Evolutionary conservation across 2,797 vertebrate species (phyloP), one percentile per base, ranked within the genome.

Genomic region (Anas acuta): DNA sequence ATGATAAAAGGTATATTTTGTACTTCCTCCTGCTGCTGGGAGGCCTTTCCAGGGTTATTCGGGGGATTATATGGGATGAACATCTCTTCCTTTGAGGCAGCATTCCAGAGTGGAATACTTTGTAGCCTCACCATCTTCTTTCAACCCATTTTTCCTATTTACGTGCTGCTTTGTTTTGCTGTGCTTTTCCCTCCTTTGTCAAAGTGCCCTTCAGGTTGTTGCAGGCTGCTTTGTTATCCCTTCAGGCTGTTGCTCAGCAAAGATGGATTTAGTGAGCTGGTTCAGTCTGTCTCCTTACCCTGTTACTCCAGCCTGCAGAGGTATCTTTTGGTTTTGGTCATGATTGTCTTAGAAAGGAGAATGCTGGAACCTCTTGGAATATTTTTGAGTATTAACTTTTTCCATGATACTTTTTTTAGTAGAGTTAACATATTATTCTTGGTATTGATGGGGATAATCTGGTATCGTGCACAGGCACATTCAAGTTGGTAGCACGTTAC

Each of bases 161-260:
- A 45, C 1, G 0, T 25, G 26, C 23, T 3, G 1, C 8, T 76
- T 69, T 37, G 13, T 49, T 88, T 84, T 5, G 0, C 49, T 80
- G 43, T 51, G 67, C 32, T 37, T 89, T 92, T 72, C 25, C 13
- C 45, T 80, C 41, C 15, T 41, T 87, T 47, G 45, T 82, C 74
- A n/a, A 73, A 77, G 30, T 57, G 65, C 15, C 77, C 41, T 82
- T 91, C 71, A 84, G 39, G 45, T 58, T 2, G 1, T n/a, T 77
- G 32, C 45, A 72, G 70, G 70, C 45, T 39, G 26, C 13, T 51
- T 64, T 84, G 61, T 78, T 39, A 41, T 28, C 13, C 88, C 41
- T 75, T 70, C 33, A 41, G 37, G 91, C 39, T 61, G 39, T 61
- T 89, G 32, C 41, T 89, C 82, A 89, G 65, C 57, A 72, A 80